Evolutionary conservation across 2,113 vertebrate species (phyloP).

Genomic region (Suricata suricatta): DNA sequence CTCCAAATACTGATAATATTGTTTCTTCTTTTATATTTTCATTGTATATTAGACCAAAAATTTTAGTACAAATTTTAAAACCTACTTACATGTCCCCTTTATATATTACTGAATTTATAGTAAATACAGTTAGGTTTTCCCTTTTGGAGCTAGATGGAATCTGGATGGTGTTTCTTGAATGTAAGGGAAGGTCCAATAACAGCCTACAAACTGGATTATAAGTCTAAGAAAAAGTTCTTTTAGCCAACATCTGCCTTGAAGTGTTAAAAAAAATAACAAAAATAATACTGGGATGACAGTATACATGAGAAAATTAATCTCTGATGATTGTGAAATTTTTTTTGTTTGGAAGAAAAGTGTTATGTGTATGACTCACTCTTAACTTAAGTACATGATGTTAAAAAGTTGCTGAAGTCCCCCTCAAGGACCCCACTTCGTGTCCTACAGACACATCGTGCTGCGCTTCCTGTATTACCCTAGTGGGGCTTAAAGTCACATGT

Average conservation of each 20-base stretch:
- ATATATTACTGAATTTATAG: not conserved
- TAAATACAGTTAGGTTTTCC: not conserved
- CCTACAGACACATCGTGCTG: not conserved
- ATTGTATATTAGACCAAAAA: constrained; percentile 27
- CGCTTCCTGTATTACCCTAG: not conserved
- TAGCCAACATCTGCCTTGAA: constrained; percentile 25
- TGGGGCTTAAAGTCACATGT: not conserved
- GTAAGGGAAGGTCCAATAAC: not conserved
- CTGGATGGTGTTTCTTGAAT: not conserved
- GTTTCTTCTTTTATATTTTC: constrained; percentile 45
- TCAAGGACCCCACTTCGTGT: not conserved
- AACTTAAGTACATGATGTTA: not conserved
- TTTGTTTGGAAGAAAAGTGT: not conserved
- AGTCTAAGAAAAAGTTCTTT: not conserved
- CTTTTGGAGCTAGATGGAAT: constrained; percentile 13
- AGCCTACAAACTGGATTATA: constrained; percentile 6
- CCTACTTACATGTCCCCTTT: not conserved
- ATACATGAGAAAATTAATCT: not conserved
- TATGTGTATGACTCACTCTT: not conserved
- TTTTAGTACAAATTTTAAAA: constrained; percentile 52
- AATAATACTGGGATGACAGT: not conserved
- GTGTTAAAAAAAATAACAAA: not conserved
- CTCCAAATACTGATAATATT: not conserved
- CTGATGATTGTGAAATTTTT: not conserved
- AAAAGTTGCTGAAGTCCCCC: not conserved